Evolutionary conservation across 2,113 vertebrate genomes (phyloP).

Genomic region (Desmodus rotundus): DNA sequence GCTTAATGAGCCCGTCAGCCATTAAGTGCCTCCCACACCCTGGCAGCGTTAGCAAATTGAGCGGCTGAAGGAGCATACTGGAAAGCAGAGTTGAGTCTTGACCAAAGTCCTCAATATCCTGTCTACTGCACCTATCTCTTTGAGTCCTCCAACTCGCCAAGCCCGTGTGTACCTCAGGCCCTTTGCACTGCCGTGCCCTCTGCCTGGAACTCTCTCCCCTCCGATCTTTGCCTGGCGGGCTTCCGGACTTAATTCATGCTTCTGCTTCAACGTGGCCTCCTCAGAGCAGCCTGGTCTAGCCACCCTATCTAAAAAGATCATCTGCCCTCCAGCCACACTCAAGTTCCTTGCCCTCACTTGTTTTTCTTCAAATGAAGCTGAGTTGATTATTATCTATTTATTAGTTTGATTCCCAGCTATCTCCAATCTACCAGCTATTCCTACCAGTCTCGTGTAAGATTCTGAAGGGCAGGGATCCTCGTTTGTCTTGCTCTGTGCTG

Average conservation of each 20-base stretch:
- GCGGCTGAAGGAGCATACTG: neutral
- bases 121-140: neutral
- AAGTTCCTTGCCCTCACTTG: neutral
- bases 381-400: neutral
- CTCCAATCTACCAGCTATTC: neutral
- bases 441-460: neutral
- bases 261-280: neutral
- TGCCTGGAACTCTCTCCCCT: neutral
- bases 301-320: neutral
- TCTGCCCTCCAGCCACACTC: neutral
- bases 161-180: neutral
- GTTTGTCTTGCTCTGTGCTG: neutral
- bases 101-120: neutral
- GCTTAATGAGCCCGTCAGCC: conserved; percentile 45
- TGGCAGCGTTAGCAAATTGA: neutral
- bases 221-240: neutral
- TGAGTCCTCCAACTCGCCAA: neutral
- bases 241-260: neutral
- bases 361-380: neutral
- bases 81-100: neutral
- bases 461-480: neutral
- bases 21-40: neutral
- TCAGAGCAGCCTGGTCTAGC: neutral
- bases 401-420: neutral
- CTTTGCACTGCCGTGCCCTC: neutral